Conservation (phyloP, 1,140 invertebrate genomes). For the Heliconius hermathena region DNA sequence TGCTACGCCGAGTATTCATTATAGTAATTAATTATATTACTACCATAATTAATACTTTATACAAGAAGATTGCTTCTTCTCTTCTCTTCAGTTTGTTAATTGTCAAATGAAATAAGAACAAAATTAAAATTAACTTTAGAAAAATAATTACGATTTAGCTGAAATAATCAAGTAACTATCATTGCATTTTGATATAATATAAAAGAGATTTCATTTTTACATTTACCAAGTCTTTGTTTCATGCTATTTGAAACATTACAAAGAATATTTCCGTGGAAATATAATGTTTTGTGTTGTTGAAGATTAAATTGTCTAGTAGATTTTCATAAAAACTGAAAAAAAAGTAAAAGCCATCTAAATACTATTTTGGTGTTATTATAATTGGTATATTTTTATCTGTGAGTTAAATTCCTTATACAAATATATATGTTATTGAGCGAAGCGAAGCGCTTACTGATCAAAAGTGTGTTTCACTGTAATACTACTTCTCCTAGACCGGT, state of each 20-base stretch:
- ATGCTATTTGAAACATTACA: conserved; percentile 6
- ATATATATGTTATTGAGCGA: too few relatives aligned
- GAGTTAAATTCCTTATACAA: too few relatives aligned
- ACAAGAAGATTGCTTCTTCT: not conserved
- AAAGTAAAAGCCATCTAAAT: not conserved
- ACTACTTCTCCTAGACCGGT: too few relatives aligned
- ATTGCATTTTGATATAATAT: conserved; percentile 6
- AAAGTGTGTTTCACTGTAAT: too few relatives aligned
- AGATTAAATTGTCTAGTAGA: not conserved
- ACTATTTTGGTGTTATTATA: not conserved
- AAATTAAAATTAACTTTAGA: not conserved
- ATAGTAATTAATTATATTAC: not conserved
- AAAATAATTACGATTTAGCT: conserved; percentile 8
- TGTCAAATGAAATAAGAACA: not conserved
- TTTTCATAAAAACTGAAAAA: not conserved
- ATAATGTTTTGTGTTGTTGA: not conserved
- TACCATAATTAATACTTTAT: not conserved
- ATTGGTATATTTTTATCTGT: not conserved
- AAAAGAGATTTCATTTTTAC: not conserved
- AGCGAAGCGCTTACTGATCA: too few relatives aligned
- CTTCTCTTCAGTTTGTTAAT: not conserved
- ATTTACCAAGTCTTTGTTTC: not conserved
- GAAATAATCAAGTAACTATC: not conserved
- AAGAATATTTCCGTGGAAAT: conserved; percentile 2
- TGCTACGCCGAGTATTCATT: too few relatives aligned